Evolutionary conservation across 2,888 invertebrate genomes (phyloP).

Genomic region (Drosophila kanekoi): DNA sequence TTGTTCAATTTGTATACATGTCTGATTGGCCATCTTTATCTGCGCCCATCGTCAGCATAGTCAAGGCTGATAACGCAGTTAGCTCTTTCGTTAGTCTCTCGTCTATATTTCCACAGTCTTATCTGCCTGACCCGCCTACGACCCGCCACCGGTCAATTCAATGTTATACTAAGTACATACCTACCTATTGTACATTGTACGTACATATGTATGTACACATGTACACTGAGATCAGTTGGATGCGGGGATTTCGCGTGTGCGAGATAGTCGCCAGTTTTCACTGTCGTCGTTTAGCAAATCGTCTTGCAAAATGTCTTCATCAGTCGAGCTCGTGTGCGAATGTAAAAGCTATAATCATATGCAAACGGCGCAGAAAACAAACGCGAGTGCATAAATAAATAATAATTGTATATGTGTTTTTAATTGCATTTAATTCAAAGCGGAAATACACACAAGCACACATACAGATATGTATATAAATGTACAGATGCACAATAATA

Average conservation of each 20-base stretch:
- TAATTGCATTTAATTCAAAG: slow-evolving; percentile 72
- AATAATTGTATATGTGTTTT: slow-evolving; percentile 39
- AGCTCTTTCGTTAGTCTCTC: not conserved
- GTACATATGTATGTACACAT: not conserved
- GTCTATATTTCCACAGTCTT: slow-evolving; percentile 14
- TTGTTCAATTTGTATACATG: slow-evolving; percentile 65
- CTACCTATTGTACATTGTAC: not conserved
- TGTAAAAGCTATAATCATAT: slow-evolving; percentile 34
- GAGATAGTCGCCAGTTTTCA: slow-evolving; percentile 31
- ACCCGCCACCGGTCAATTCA: slow-evolving; percentile 28
- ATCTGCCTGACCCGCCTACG: slow-evolving; percentile 33
- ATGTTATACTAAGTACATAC: slow-evolving; percentile 6
- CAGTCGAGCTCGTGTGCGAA: slow-evolving; percentile 22
- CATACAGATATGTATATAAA: slow-evolving; percentile 3
- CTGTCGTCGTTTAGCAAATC: slow-evolving; percentile 29
- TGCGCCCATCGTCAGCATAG: slow-evolving; percentile 27
- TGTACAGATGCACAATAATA: slow-evolving; percentile 32
- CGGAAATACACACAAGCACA: slow-evolving; percentile 59
- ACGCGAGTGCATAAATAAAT: slow-evolving; percentile 53
- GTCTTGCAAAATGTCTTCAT: slow-evolving; percentile 42
- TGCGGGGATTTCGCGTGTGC: slow-evolving; percentile 32
- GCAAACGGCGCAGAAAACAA: slow-evolving; percentile 24
- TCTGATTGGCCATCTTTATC: slow-evolving; percentile 29
- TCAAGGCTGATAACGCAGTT: slow-evolving; percentile 36
- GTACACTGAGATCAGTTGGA: slow-evolving; percentile 5